phyloP scores from a whole-genome alignment of 2,888 invertebrate species.

The Athalia rosae region DNA sequence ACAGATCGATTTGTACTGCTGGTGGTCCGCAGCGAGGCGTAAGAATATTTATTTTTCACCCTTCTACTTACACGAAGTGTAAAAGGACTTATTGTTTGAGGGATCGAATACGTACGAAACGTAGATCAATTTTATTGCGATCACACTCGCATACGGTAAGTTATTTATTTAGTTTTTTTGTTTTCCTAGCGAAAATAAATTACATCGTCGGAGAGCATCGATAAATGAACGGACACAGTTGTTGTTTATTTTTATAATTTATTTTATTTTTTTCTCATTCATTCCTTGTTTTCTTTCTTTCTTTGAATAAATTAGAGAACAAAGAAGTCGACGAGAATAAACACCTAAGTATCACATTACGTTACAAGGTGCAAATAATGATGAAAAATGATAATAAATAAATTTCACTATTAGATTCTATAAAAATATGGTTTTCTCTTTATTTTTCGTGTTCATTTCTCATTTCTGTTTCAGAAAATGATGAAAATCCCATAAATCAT shows the following conservation, averaged over 20 bases:
- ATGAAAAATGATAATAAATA: conserved; percentile 27
- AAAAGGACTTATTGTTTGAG: not conserved
- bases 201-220: too few species aligned
- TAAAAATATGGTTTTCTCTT: not conserved
- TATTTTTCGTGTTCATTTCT: not conserved
- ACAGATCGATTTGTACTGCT: conserved; percentile 6
- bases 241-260: conserved; percentile 18
- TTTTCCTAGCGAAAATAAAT: too few species aligned
- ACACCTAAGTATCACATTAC: conserved; percentile 32
- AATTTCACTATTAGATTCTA: conserved; percentile 21
- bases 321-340: conserved; percentile 27
- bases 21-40: conserved; percentile 23
- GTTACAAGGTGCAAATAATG: conserved; percentile 25
- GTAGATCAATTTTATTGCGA: conserved; percentile 57
- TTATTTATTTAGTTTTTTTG: too few species aligned
- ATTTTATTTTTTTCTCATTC: conserved; percentile 26
- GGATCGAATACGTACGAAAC: not conserved
- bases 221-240: too few species aligned
- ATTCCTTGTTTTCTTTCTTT: conserved; percentile 18
- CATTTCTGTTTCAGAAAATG: not conserved
- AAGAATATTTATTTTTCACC: not conserved
- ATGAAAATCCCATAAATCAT: not conserved
- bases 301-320: conserved; percentile 37
- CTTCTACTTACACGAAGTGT: not conserved
- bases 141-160: conserved; percentile 51